A percentile compares a stretch with the other conserved stretches of the same genome.
Evolutionary conservation across 2,797 vertebrate genomes (phyloP).

Genomic region (Xiphophorus birchmanni): DNA sequence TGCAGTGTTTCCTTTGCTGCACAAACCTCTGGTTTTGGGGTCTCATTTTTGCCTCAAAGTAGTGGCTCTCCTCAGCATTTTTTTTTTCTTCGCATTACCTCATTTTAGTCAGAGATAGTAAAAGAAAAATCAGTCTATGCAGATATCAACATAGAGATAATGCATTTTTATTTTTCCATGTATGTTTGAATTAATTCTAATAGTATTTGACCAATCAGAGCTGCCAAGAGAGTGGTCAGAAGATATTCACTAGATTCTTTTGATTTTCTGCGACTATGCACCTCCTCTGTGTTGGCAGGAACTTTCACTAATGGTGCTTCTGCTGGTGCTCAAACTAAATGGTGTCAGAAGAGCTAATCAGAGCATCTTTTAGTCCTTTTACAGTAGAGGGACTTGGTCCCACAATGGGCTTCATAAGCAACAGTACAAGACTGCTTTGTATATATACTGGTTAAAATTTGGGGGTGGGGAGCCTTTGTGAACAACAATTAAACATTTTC

Average conservation of each 20-base stretch:
- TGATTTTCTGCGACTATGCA: slow-evolving; percentile 74
- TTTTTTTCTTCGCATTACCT: slow-evolving; percentile 72
- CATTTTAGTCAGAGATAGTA: slow-evolving; percentile 69
- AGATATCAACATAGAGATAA: slow-evolving; percentile 68
- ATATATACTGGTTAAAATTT: slow-evolving; percentile 63
- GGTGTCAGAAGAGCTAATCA: slow-evolving; percentile 69
- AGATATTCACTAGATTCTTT: slow-evolving; percentile 48
- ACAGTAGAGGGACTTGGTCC: slow-evolving; percentile 59
- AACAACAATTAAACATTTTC: slow-evolving; percentile 36
- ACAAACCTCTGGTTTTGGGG: slow-evolving; percentile 49
- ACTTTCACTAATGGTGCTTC: slow-evolving; percentile 82
- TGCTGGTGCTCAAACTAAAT: slow-evolving; percentile 81
- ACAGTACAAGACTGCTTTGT: slow-evolving; percentile 66
- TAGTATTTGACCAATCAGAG: slow-evolving; percentile 84
- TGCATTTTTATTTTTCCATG: slow-evolving; percentile 49
- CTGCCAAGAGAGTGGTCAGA: slow-evolving; percentile 67
- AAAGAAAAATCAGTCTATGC: slow-evolving; percentile 73
- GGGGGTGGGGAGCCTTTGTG: slow-evolving; percentile 40
- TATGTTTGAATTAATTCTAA: slow-evolving; percentile 62
- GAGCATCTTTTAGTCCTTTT: slow-evolving; percentile 67
- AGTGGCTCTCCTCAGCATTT: slow-evolving; percentile 51
- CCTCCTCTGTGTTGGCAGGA: slow-evolving; percentile 77
- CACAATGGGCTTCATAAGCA: slow-evolving; percentile 51
- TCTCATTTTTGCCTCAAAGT: slow-evolving; percentile 50
- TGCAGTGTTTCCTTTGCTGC: slow-evolving; percentile 75